phyloP scores from a whole-genome alignment of 1,140 invertebrate species.

The Cyclina sinensis region DNA sequence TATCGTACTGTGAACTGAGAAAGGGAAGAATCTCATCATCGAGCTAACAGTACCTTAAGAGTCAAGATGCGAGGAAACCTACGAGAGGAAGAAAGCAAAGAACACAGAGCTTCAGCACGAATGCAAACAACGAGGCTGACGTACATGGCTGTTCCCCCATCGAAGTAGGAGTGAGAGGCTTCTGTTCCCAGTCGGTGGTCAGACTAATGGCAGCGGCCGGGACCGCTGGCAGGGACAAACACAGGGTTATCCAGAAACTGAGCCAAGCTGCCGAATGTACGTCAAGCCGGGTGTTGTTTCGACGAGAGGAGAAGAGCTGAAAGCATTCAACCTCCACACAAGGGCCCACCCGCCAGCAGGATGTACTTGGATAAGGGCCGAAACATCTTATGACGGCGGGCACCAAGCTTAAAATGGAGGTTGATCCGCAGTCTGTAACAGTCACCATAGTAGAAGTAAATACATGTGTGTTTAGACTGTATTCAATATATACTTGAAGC shows the following conservation, averaged over 20 bases:
- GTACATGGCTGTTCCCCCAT: conserved; percentile 47
- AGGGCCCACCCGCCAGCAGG: neutral
- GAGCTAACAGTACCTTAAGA: conserved; percentile 41
- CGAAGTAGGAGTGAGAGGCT: conserved; percentile 55
- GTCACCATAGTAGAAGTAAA: no score
- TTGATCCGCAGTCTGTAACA: neutral
- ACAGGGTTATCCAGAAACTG: conserved; percentile 17
- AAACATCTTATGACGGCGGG: no score
- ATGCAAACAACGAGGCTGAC: conserved; percentile 36
- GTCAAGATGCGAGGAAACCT: conserved; percentile 25
- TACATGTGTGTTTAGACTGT: no score
- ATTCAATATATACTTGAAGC: no score
- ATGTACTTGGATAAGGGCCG: conserved; percentile 4
- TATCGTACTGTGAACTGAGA: neutral
- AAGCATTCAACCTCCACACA: conserved; percentile 10
- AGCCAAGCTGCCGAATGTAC: no score
- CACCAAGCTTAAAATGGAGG: conserved; percentile 9
- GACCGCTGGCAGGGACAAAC: conserved; percentile 26
- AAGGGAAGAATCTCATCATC: neutral
- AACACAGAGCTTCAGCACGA: neutral
- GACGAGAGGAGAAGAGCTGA: no score
- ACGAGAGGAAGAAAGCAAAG: no score
- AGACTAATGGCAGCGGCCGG: conserved; percentile 6
- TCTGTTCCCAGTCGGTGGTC: conserved; percentile 18
- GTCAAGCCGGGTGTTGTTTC: conserved; percentile 20